Evolutionary conservation across 2,797 vertebrate genomes (phyloP).

Genomic region (Picus viridis): DNA sequence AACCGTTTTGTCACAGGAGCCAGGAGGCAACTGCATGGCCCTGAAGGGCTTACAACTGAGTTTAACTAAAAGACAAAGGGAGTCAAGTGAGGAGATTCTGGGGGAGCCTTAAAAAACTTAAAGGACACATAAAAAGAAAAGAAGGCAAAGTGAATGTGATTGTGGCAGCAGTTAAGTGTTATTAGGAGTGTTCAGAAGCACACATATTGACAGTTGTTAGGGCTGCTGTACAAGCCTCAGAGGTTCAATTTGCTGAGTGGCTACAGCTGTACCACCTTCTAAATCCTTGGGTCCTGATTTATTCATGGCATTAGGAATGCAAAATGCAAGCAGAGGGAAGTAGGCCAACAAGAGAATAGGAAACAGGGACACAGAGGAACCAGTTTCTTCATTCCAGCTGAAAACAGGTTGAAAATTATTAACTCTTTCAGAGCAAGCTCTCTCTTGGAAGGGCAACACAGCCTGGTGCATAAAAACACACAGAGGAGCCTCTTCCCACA

Average conservation of each 20-base stretch:
- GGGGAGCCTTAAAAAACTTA: background rate
- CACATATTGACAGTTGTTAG: background rate
- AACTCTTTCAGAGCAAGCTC: constrained; percentile 23
- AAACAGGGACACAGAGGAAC: constrained; percentile 59
- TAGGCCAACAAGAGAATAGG: constrained; percentile 67
- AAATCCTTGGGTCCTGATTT: constrained; percentile 70
- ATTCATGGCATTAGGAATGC: constrained; percentile 72
- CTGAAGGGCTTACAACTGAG: background rate
- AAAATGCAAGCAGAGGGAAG: constrained; percentile 70
- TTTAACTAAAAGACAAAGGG: background rate
- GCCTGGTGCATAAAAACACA: background rate
- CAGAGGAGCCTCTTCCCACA: background rate
- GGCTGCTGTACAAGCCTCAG: constrained; percentile 32
- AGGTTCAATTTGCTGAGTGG: constrained; percentile 57
- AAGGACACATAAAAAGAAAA: background rate
- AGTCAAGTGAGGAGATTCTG: background rate
- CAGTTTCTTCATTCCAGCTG: constrained; percentile 58
- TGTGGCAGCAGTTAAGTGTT: background rate
- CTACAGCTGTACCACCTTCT: constrained; percentile 69
- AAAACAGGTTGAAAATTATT: constrained; percentile 69
- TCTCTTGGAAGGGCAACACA: background rate
- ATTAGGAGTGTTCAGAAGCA: background rate
- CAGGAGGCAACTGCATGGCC: background rate
- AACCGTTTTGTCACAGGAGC: background rate
- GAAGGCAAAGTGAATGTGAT: background rate